Percentiles rank a stretch among this genome's conserved stretches.
phyloP scores from a whole-genome alignment of 1,140 invertebrate species.

The Nephila pilipes region DNA sequence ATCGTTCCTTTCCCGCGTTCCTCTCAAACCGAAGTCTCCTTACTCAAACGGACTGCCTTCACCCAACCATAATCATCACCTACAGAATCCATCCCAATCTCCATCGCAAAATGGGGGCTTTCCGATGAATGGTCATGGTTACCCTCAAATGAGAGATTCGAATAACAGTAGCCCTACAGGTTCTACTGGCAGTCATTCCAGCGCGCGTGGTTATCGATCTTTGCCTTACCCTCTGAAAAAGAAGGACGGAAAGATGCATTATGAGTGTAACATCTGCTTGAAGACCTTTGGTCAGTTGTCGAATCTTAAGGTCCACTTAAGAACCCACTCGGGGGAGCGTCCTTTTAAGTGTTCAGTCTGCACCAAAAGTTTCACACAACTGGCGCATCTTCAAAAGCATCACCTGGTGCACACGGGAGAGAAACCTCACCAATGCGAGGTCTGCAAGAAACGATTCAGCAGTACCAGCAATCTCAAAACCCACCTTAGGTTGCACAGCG shows the following conservation, averaged over 20 bases:
- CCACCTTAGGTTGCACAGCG: conserved; percentile 95
- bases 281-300: conserved; percentile 99
- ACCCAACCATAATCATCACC: conserved; percentile 67
- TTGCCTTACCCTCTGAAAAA: conserved; percentile 97
- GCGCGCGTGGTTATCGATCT: conserved; percentile 92
- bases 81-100: conserved; percentile 48
- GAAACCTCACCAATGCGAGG: conserved; percentile 98
- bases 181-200: conserved; percentile 73
- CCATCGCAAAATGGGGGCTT: conserved; percentile 12
- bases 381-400: conserved; percentile 98
- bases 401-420: conserved; percentile 99
- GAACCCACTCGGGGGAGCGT: conserved; percentile 98
- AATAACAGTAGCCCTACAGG: conserved; percentile 28
- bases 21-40: conserved; percentile 61
- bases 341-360: conserved; percentile 97
- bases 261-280: conserved; percentile 98
- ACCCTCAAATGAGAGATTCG: conserved; percentile 37
- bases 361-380: conserved; percentile 97
- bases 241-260: conserved; percentile 99
- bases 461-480: conserved; percentile 99
- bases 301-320: conserved; percentile 97
- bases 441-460: conserved; percentile 98
- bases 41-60: conserved; percentile 27
- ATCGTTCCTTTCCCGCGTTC: conserved; percentile 41
- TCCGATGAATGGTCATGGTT: conserved; percentile 25